Percentiles rank a stretch among this genome's conserved stretches.
Conservation (phyloP, 1,140 invertebrate genomes). For the Cotesia glomerata region DNA sequence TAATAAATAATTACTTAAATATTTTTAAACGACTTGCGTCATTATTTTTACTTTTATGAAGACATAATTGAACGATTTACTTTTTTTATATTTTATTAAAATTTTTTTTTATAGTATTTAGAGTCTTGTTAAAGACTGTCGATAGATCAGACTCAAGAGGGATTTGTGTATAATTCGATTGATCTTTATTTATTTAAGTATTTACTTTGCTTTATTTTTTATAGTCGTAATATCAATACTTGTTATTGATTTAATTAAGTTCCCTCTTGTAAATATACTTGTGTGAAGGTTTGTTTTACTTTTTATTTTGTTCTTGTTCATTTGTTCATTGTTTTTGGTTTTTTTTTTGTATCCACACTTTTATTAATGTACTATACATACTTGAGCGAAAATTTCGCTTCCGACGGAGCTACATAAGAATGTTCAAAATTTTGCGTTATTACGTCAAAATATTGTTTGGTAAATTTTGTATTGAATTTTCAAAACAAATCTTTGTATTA, state of each 20-base stretch:
- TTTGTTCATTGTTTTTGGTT: constrained; percentile 13
- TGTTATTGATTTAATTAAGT: no score
- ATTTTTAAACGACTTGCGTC: constrained; percentile 1
- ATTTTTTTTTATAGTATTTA: background rate
- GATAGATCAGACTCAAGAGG: constrained; percentile 2
- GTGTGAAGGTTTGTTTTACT: constrained; percentile 23
- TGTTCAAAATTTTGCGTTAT: background rate
- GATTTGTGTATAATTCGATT: no score
- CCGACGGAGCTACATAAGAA: constrained; percentile 19
- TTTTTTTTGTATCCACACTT: constrained; percentile 9
- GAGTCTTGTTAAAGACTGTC: constrained; percentile 4
- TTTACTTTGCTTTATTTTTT: no score
- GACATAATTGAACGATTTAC: no score
- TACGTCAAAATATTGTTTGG: background rate
- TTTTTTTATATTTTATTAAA: background rate
- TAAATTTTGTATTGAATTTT: background rate
- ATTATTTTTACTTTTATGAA: background rate
- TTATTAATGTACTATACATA: constrained; percentile 19
- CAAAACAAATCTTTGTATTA: background rate
- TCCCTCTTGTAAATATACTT: no score
- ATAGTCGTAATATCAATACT: no score
- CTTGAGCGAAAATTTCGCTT: constrained; percentile 29
- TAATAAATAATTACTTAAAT: constrained; percentile 11
- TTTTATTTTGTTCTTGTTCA: constrained; percentile 28
- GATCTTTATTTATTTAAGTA: no score